phyloP scores from a whole-genome alignment of 2,888 invertebrate genomes.

The Nemapogon koenigi region DNA sequence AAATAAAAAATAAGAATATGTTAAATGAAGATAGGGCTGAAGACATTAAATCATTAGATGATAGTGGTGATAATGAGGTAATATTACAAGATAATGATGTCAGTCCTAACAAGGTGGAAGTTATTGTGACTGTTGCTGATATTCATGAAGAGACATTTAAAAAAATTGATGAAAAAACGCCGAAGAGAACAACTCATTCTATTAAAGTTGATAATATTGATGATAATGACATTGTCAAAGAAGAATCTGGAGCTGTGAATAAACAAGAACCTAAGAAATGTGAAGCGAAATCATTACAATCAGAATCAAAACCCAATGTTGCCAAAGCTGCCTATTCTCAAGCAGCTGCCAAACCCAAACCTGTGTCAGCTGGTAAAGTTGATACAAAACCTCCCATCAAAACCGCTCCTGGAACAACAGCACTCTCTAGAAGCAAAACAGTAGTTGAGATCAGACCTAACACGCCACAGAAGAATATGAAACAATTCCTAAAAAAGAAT shows the following conservation, averaged over 20 bases:
- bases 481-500: slow-evolving; percentile 35
- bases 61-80: background rate
- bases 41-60: slow-evolving; percentile 14
- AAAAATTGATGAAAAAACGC: background rate
- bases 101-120: background rate
- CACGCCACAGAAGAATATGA: slow-evolving; percentile 26
- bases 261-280: slow-evolving; percentile 6
- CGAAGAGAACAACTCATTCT: slow-evolving; percentile 1
- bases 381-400: slow-evolving; percentile 34
- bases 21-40: slow-evolving; percentile 29
- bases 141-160: slow-evolving; percentile 3
- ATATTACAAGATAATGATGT: too few species aligned
- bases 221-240: slow-evolving; percentile 19
- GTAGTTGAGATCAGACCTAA: slow-evolving; percentile 47
- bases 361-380: slow-evolving; percentile 28
- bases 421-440: slow-evolving; percentile 44
- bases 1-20: slow-evolving; percentile 39
- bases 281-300: slow-evolving; percentile 3
- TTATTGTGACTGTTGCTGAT: slow-evolving; percentile 1
- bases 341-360: slow-evolving; percentile 58
- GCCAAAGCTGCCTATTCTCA: slow-evolving; percentile 53
- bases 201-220: background rate
- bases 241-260: slow-evolving; percentile 20
- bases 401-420: slow-evolving; percentile 20
- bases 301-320: background rate